Evolutionary conservation across 2,113 vertebrate genomes (phyloP).

Genomic region (Chaenocephalus aceratus): DNA sequence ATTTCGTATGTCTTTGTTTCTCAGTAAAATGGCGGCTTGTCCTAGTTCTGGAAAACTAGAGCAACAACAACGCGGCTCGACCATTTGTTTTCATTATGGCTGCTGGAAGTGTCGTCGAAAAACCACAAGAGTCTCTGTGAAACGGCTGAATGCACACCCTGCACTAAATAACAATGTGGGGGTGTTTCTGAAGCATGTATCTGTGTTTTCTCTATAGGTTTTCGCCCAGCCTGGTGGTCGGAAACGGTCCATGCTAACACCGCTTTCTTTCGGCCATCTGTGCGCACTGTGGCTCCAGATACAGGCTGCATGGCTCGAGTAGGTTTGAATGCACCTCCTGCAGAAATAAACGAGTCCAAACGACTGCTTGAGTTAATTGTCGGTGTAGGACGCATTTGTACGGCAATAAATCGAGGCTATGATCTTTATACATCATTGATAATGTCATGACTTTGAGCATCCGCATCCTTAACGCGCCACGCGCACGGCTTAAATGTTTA

Average conservation of each 20-base stretch:
- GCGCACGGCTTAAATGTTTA: conserved; percentile 24
- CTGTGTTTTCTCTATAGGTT: too few species aligned
- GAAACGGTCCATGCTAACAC: conserved; percentile 13
- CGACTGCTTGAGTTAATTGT: background rate
- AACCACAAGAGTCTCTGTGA: background rate
- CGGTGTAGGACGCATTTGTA: background rate
- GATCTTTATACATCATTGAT: conserved; percentile 59
- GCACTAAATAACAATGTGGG: background rate
- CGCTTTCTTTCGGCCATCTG: conserved; percentile 56
- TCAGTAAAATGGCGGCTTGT: conserved; percentile 88
- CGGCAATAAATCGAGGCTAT: background rate
- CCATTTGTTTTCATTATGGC: conserved; percentile 34
- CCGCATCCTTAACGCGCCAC: conserved; percentile 64
- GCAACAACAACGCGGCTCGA: conserved; percentile 75
- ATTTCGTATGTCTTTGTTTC: conserved; percentile 75
- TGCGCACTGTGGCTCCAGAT: conserved; percentile 41
- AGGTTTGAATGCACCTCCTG: conserved; percentile 2
- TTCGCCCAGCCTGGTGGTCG: background rate
- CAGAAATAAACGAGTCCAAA: conserved; percentile 4
- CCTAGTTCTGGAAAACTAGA: conserved; percentile 83
- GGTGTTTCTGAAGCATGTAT: too few species aligned
- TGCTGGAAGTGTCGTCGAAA: background rate
- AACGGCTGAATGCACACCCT: background rate
- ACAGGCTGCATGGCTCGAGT: conserved; percentile 13
- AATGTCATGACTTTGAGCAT: conserved; percentile 61